These are phyloP conservation scores for Ovibos moschatus DNA, from an alignment of 2,113 vertebrate genomes.

Conservation along the genomic window DNA sequence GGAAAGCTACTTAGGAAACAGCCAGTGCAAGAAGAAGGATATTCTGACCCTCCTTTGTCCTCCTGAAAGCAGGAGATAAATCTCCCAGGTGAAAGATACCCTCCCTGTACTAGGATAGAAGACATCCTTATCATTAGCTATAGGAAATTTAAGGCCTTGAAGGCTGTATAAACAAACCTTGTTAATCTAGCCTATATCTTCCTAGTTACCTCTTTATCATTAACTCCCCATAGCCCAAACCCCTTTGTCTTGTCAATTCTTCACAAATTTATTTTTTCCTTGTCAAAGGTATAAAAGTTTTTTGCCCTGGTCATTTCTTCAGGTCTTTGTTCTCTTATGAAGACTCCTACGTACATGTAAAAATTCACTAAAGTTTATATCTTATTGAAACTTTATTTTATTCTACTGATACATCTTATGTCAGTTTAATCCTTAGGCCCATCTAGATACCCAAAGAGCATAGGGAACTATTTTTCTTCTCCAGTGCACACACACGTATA, in stretches of 20 bases:
- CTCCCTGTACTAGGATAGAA: neutral
- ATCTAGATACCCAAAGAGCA: neutral
- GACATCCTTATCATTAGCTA: neutral
- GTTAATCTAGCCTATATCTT: neutral
- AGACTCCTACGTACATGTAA: neutral
- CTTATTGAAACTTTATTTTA: slow-evolving; percentile 7
- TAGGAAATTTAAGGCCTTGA: neutral
- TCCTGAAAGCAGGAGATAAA: neutral
- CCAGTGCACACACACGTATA: rapidly evolving
- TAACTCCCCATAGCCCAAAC: neutral
- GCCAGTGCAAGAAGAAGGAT: neutral
- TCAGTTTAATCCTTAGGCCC: neutral
- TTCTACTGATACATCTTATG: neutral
- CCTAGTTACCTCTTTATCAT: neutral
- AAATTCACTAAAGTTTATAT: neutral
- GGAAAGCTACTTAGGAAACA: neutral
- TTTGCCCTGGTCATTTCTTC: neutral
- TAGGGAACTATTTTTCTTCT: neutral
- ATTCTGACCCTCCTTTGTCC: neutral
- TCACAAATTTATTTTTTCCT: neutral
- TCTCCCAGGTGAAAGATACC: neutral
- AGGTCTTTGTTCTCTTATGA: neutral
- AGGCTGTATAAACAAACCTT: neutral
- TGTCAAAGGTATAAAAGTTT: neutral
- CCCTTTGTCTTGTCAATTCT: neutral